Evolutionary conservation across 1,140 invertebrate species (phyloP).

Genomic region (Drosophila willistoni): DNA sequence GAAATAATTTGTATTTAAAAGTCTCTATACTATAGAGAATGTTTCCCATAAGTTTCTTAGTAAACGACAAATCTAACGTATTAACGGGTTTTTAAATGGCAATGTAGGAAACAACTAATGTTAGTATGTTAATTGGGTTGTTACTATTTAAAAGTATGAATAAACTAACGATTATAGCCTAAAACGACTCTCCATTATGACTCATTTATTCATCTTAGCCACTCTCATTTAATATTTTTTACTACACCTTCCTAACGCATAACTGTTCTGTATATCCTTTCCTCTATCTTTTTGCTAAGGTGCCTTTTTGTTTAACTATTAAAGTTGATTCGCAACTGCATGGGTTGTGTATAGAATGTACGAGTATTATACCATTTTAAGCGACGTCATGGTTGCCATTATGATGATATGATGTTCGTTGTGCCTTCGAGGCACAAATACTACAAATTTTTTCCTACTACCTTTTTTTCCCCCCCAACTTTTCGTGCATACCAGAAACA

Average conservation of each 20-base stretch:
- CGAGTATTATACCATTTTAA: constrained; percentile 36
- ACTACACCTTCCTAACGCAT: constrained; percentile 48
- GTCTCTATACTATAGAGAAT: too few species aligned
- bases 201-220: background rate
- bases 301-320: constrained; percentile 53
- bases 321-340: constrained; percentile 50
- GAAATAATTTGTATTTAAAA: too few species aligned
- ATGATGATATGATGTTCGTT: constrained; percentile 27
- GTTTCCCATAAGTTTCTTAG: too few species aligned
- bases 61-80: too few species aligned
- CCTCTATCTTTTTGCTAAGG: constrained; percentile 45
- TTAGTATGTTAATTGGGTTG: too few species aligned
- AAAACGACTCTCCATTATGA: background rate
- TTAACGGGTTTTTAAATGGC: background rate
- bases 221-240: constrained; percentile 27
- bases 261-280: constrained; percentile 24
- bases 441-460: constrained; percentile 49
- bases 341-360: constrained; percentile 2
- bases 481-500: constrained; percentile 30
- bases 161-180: background rate
- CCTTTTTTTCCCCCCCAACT: constrained; percentile 30
- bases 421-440: constrained; percentile 2
- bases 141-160: too few species aligned
- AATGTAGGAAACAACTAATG: background rate
- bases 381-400: constrained; percentile 42